Conservation (phyloP, 2,797 vertebrate genomes). For the Pachyuromys duprasi region DNA sequence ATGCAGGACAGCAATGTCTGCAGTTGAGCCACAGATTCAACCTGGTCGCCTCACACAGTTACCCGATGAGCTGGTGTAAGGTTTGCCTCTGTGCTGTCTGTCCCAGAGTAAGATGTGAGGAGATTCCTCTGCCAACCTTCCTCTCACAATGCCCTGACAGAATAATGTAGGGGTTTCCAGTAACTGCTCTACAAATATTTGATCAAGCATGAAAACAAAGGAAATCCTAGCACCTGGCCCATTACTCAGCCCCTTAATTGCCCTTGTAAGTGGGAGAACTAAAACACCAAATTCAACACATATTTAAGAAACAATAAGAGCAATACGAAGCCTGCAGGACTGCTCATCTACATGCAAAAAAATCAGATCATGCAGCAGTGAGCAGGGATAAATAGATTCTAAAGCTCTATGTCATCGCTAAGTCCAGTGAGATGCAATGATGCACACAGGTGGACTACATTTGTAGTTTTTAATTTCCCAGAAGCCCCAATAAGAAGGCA, state of each 20-base stretch:
- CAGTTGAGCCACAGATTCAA: neutral
- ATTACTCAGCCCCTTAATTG: neutral
- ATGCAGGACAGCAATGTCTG: neutral
- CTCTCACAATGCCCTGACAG: neutral
- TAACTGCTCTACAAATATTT: neutral
- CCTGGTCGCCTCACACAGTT: neutral
- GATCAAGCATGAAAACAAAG: neutral
- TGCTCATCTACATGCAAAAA: neutral
- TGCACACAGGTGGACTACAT: neutral
- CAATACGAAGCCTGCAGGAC: neutral
- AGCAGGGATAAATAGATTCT: neutral
- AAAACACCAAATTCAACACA: neutral
- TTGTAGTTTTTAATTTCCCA: constrained; percentile 27
- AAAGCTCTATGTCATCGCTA: neutral
- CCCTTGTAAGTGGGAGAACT: neutral
- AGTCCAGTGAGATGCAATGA: neutral
- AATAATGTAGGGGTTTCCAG: neutral
- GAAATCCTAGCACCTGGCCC: neutral
- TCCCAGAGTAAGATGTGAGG: neutral
- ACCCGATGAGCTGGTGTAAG: neutral
- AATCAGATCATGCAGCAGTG: neutral
- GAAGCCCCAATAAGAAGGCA: neutral
- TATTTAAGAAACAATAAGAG: neutral
- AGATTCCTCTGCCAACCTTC: neutral
- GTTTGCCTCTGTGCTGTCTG: neutral